These are phyloP conservation scores for Bombylius discolor DNA, from an alignment of 2,888 invertebrate genomes.

Conservation along the genomic window DNA sequence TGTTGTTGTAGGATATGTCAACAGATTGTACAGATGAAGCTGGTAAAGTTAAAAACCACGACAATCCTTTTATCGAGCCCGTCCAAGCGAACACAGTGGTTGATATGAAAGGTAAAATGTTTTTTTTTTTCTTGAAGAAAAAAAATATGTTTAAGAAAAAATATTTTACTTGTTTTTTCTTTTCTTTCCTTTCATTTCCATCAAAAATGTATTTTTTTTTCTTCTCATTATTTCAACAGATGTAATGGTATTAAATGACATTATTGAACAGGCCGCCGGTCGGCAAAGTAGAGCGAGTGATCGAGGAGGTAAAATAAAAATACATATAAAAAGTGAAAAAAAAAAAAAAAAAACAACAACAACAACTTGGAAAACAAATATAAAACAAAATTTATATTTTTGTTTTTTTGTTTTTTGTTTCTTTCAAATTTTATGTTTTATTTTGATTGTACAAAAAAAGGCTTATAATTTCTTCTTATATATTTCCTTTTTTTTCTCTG, in stretches of 20 bases:
- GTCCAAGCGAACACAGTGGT: constrained; percentile 78
- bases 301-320: constrained; percentile 60
- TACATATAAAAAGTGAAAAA: too few species aligned
- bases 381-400: not conserved
- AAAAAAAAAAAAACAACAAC: not conserved
- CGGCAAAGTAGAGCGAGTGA: constrained; percentile 76
- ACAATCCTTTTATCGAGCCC: constrained; percentile 87
- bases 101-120: constrained; percentile 73
- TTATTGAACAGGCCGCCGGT: constrained; percentile 89
- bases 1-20: constrained; percentile 54
- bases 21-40: constrained; percentile 66
- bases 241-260: constrained; percentile 93
- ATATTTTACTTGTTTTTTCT: not conserved
- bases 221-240: constrained; percentile 44
- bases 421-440: too few species aligned
- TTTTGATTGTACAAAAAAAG: too few species aligned
- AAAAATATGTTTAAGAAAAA: too few species aligned
- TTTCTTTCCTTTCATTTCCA: too few species aligned
- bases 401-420: not conserved
- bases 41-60: constrained; percentile 68
- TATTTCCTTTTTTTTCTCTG: too few species aligned
- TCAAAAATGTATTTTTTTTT: too few species aligned
- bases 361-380: not conserved
- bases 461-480: too few species aligned
- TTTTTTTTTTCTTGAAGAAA: not conserved